A percentile compares a stretch with the other conserved stretches of the same genome.
Conservation (phyloP, 1,140 invertebrate species). For the Amphibalanus amphitrite region DNA sequence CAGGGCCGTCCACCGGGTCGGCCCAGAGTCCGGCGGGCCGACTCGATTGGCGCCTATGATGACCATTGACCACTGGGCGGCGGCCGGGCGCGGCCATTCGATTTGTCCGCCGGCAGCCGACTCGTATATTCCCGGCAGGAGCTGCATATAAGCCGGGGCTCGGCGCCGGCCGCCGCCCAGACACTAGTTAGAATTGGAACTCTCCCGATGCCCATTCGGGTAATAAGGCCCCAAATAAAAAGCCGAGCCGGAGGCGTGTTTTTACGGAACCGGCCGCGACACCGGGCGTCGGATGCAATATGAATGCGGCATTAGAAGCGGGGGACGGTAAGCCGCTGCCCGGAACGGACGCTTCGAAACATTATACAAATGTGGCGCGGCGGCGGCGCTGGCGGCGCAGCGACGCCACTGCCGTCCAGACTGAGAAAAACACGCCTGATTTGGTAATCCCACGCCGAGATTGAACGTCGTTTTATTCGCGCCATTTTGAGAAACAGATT, state of each 20-base stretch:
- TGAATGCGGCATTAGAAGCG: not conserved
- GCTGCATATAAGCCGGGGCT: not conserved
- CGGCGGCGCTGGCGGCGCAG: no score
- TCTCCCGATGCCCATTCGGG: not conserved
- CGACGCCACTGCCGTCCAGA: no score
- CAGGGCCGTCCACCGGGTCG: no score
- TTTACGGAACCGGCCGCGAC: not conserved
- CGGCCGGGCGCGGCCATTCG: not conserved
- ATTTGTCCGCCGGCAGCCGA: not conserved
- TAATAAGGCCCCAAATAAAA: not conserved
- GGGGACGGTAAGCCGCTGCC: not conserved
- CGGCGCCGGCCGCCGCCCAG: not conserved
- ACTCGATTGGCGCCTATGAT: not conserved
- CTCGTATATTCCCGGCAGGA: not conserved
- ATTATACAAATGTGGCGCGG: not conserved
- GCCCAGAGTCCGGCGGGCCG: no score
- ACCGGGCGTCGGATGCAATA: not conserved
- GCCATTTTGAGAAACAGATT: slow-evolving; percentile 1
- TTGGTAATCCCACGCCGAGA: not conserved
- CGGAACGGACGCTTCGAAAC: not conserved
- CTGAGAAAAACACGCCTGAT: not conserved
- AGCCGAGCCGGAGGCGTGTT: not conserved
- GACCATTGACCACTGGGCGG: not conserved
- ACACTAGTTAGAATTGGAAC: not conserved
- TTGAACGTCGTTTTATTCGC: not conserved